Conservation (phyloP, 2,888 invertebrate species). For the Drosophila birchii region DNA sequence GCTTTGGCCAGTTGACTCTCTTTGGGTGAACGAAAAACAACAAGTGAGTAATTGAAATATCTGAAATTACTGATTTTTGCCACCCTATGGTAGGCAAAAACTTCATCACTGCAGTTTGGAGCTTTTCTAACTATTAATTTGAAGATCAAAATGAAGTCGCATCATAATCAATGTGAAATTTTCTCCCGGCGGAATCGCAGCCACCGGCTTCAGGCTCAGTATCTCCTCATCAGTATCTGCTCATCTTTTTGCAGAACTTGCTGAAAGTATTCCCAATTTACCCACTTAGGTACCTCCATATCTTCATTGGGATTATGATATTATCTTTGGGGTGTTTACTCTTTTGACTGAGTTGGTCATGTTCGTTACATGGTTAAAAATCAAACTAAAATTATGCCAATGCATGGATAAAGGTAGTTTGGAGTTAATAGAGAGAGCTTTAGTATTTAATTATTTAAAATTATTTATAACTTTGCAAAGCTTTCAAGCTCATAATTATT, state of each 20-base stretch:
- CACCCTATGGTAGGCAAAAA: slow-evolving; percentile 27
- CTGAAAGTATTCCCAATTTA: slow-evolving; percentile 68
- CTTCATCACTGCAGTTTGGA: slow-evolving; percentile 42
- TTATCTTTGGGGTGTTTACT: neutral
- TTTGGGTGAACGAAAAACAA: neutral
- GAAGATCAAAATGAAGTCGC: slow-evolving; percentile 70
- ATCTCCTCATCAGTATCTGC: slow-evolving; percentile 60
- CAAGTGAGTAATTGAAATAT: slow-evolving; percentile 42
- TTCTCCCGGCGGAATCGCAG: slow-evolving; percentile 79
- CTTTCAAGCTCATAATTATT: neutral
- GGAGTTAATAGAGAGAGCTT: neutral
- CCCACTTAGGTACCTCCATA: slow-evolving; percentile 72
- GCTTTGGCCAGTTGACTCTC: slow-evolving; percentile 4
- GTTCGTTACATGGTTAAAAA: neutral
- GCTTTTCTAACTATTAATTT: slow-evolving; percentile 64
- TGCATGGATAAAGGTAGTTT: neutral
- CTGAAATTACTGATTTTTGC: slow-evolving; percentile 12
- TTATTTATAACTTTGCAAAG: neutral
- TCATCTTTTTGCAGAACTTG: slow-evolving; percentile 66
- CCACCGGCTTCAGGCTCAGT: slow-evolving; percentile 64
- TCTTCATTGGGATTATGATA: slow-evolving; percentile 70
- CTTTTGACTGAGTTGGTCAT: neutral
- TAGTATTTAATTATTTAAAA: neutral
- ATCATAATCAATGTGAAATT: slow-evolving; percentile 81
- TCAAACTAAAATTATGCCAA: neutral